These are phyloP conservation scores for Heterotilapia buettikoferi DNA, from an alignment of 2,113 vertebrate genomes.

Conservation along the genomic window DNA sequence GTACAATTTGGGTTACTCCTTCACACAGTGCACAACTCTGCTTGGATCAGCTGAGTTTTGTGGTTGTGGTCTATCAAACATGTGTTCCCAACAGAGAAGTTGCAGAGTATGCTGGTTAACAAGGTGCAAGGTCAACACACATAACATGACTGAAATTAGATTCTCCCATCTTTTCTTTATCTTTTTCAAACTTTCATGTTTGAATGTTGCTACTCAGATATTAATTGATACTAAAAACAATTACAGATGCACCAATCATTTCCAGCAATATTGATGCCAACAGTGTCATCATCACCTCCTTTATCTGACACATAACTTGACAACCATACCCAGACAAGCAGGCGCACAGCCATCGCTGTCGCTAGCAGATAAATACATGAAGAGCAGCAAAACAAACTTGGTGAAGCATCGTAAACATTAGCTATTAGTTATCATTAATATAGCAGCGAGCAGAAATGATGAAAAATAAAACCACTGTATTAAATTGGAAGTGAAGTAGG, in stretches of 20 bases:
- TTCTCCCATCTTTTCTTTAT: background rate
- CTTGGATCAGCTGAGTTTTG: background rate
- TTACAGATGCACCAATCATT: background rate
- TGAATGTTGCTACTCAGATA: background rate
- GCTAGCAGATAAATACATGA: background rate
- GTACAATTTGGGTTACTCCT: background rate
- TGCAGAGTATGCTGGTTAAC: background rate
- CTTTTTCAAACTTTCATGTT: background rate
- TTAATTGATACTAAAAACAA: background rate
- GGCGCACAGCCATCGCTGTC: background rate
- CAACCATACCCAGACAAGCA: background rate
- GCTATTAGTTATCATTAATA: background rate
- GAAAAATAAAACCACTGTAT: background rate
- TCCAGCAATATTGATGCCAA: background rate
- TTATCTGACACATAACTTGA: background rate
- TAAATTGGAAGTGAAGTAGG: background rate
- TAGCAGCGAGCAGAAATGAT: background rate
- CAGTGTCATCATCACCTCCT: background rate
- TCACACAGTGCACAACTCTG: background rate
- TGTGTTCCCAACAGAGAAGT: background rate
- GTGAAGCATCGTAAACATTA: background rate
- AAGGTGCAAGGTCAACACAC: background rate
- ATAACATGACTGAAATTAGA: background rate
- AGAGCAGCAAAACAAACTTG: background rate
- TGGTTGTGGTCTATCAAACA: background rate